These are phyloP conservation scores for Phasia obesa DNA, from an alignment of 2,888 invertebrate genomes.

Conservation along the genomic window DNA sequence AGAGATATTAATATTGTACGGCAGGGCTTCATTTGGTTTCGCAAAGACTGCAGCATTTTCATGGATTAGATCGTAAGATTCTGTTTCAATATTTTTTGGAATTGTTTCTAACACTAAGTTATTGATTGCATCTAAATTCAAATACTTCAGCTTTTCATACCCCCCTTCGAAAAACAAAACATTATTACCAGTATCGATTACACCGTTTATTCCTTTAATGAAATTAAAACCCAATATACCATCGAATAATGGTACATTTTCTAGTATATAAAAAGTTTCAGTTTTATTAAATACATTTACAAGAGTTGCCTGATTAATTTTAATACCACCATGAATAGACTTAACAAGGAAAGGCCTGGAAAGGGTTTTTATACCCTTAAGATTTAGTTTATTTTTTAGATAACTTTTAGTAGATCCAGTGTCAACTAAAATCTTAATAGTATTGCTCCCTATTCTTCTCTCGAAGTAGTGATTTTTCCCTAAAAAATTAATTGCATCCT, in stretches of 20 bases:
- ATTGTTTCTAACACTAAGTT: background rate
- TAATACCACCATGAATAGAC: constrained; percentile 49
- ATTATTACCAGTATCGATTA: constrained; percentile 27
- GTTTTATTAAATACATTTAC: constrained; percentile 58
- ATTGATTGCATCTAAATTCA: background rate
- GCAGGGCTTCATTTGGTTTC: constrained; percentile 22
- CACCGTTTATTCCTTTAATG: constrained; percentile 23
- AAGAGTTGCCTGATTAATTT: constrained; percentile 29
- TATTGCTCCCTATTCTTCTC: constrained; percentile 33
- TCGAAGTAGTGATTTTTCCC: constrained; percentile 37
- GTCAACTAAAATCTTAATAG: constrained; percentile 56
- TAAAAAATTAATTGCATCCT: constrained; percentile 61
- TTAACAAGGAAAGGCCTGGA: constrained; percentile 33
- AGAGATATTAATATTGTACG: constrained; percentile 38
- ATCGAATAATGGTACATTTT: constrained; percentile 60
- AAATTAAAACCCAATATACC: constrained; percentile 68
- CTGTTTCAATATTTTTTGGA: background rate
- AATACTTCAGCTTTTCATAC: background rate
- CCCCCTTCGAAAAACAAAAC: background rate
- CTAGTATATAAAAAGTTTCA: constrained; percentile 56
- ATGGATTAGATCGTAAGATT: background rate
- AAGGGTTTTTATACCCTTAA: constrained; percentile 46
- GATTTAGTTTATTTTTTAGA: constrained; percentile 29
- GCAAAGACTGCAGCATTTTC: constrained; percentile 24
- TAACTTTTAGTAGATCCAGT: constrained; percentile 65